Percentiles rank a stretch among this genome's conserved stretches.
phyloP scores from a whole-genome alignment of 2,888 invertebrate genomes.

The Callyntrura sp. region DNA sequence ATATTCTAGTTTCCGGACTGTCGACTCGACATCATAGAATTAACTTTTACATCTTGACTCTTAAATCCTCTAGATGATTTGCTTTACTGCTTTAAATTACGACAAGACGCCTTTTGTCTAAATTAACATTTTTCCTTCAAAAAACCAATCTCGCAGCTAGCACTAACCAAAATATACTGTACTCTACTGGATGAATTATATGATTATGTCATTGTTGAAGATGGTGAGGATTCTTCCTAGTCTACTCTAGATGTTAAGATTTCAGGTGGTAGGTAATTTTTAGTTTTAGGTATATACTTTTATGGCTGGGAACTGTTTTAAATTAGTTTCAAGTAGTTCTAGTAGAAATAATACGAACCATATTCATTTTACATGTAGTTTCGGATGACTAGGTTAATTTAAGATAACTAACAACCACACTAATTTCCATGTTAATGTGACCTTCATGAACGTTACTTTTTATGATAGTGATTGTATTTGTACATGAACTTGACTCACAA shows the following conservation, averaged over 20 bases:
- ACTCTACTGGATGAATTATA: slow-evolving; percentile 28
- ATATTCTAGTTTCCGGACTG: neutral
- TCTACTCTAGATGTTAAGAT: slow-evolving; percentile 66
- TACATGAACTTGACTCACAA: neutral
- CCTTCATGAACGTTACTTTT: neutral
- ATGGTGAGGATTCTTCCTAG: slow-evolving; percentile 74
- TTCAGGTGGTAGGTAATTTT: slow-evolving; percentile 66
- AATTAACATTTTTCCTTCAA: slow-evolving; percentile 14
- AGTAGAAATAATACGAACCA: neutral
- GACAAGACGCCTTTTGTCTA: neutral
- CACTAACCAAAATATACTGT: neutral
- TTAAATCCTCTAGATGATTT: neutral
- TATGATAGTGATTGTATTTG: neutral
- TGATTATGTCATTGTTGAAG: slow-evolving; percentile 49
- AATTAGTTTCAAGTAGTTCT: slow-evolving; percentile 1
- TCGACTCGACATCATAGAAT: neutral
- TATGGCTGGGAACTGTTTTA: slow-evolving; percentile 6
- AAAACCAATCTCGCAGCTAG: neutral
- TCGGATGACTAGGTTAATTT: neutral
- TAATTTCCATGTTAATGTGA: neutral
- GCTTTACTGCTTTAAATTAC: neutral
- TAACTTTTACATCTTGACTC: neutral
- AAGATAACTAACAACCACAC: neutral
- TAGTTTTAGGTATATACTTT: slow-evolving; percentile 23
- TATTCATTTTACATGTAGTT: neutral